phyloP scores from a whole-genome alignment of 1,140 invertebrate species.

The Drosophila sturtevanti region DNA sequence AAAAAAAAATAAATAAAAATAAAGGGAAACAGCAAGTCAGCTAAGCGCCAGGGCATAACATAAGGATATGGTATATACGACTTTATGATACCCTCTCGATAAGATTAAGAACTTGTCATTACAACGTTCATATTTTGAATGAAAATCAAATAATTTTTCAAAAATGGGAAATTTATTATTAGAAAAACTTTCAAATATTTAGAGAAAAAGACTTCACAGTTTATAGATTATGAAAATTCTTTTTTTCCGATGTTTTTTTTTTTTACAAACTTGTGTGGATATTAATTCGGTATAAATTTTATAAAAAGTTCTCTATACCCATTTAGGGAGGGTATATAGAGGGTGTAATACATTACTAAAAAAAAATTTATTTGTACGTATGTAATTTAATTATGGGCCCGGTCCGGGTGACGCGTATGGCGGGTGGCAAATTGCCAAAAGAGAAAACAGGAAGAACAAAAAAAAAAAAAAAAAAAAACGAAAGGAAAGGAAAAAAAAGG shows the following conservation, averaged over 20 bases:
- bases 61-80: not conserved
- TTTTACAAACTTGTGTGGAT: too few relatives aligned
- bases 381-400: slow-evolving; percentile 79
- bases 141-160: too few relatives aligned
- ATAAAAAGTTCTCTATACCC: too few relatives aligned
- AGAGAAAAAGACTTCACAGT: too few relatives aligned
- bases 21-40: slow-evolving; percentile 49
- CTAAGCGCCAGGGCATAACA: not conserved
- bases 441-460: not conserved
- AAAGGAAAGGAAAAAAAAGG: slow-evolving; percentile 17
- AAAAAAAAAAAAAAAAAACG: slow-evolving; percentile 29
- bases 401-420: slow-evolving; percentile 55
- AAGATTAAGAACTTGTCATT: too few relatives aligned
- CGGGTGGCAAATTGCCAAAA: slow-evolving; percentile 79
- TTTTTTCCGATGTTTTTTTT: too few relatives aligned
- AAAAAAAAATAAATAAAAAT: slow-evolving; percentile 19
- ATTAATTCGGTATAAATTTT: too few relatives aligned
- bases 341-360: not conserved
- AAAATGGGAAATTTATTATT: too few relatives aligned
- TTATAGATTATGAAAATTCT: too few relatives aligned
- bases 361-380: slow-evolving; percentile 43
- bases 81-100: not conserved
- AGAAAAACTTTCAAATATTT: too few relatives aligned
- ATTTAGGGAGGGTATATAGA: not conserved
- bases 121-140: too few relatives aligned